These are phyloP conservation scores for Turritopsis dohrnii DNA, from an alignment of 30 jellyfish, hydroid and myxozoan genomes.

Conservation along the genomic window DNA sequence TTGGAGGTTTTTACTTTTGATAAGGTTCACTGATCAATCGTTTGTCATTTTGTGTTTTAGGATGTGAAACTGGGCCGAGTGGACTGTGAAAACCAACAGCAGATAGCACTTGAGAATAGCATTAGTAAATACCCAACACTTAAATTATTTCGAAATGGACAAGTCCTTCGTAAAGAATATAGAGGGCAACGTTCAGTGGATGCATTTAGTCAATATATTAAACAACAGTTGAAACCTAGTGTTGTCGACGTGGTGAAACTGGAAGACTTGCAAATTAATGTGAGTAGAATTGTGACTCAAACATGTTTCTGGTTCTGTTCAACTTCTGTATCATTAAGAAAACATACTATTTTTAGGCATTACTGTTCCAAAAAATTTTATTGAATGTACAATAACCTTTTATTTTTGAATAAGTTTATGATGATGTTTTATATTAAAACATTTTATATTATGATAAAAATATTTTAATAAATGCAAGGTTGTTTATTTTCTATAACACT, in stretches of 20 bases:
- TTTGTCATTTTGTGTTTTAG: conserved; percentile 28
- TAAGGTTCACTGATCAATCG: neutral
- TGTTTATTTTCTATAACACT: no score
- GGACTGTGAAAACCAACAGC: conserved; percentile 77
- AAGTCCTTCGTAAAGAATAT: conserved; percentile 89
- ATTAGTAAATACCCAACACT: conserved; percentile 91
- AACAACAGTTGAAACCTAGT: conserved; percentile 79
- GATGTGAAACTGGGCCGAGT: conserved; percentile 84
- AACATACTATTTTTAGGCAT: no score
- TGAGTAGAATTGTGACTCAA: conserved; percentile 24
- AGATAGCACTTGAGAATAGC: conserved; percentile 66
- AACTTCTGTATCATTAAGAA: no score
- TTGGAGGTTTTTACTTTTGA: neutral
- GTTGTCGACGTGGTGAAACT: conserved; percentile 64
- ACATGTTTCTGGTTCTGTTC: no score
- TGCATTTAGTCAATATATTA: conserved; percentile 81
- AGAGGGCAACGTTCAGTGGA: conserved; percentile 98
- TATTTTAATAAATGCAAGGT: no score
- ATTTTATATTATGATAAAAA: no score
- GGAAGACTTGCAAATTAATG: conserved; percentile 86
- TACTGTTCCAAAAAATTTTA: no score
- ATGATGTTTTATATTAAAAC: no score
- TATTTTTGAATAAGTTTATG: no score
- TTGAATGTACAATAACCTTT: no score
- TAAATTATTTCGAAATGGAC: conserved; percentile 79